Conservation (phyloP, 2,113 vertebrate genomes). For the Archocentrus centrarchus region DNA sequence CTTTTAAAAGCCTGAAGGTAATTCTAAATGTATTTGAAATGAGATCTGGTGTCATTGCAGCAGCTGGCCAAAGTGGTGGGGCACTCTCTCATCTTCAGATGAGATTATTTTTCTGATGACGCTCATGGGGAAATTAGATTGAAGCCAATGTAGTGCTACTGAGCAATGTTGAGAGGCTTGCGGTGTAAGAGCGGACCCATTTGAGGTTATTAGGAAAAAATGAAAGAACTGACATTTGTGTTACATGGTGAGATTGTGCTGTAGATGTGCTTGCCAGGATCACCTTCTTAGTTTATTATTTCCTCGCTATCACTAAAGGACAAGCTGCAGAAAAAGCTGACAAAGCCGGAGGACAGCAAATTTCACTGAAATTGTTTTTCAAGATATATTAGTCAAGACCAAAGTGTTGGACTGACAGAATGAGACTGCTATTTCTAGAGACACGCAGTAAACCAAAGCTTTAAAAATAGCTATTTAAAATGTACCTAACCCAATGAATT, state of each 20-base stretch:
- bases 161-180: constrained; percentile 14
- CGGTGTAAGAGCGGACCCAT: not conserved
- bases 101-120: constrained; percentile 52
- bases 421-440: not conserved
- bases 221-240: not conserved
- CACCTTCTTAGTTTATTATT: not conserved
- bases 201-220: not conserved
- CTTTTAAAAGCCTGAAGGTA: not conserved
- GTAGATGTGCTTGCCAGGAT: not conserved
- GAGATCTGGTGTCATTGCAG: not conserved
- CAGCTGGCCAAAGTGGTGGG: not conserved
- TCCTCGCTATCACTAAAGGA: not conserved
- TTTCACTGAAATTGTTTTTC: not conserved
- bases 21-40: constrained; percentile 12
- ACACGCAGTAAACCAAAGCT: constrained; percentile 4
- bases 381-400: not conserved
- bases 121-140: constrained; percentile 34
- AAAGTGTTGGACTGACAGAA: not conserved
- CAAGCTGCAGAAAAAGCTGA: not conserved
- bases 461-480: constrained; percentile 8
- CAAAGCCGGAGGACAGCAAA: not conserved
- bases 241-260: not conserved
- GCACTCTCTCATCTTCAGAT: constrained; percentile 25
- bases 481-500: constrained; percentile 6
- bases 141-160: constrained; percentile 12